A percentile compares a stretch with the other conserved stretches of the same genome.
These are phyloP conservation scores for Drosophila quadrilineata DNA, from an alignment of 1,140 invertebrate genomes.

Conservation along the genomic window DNA sequence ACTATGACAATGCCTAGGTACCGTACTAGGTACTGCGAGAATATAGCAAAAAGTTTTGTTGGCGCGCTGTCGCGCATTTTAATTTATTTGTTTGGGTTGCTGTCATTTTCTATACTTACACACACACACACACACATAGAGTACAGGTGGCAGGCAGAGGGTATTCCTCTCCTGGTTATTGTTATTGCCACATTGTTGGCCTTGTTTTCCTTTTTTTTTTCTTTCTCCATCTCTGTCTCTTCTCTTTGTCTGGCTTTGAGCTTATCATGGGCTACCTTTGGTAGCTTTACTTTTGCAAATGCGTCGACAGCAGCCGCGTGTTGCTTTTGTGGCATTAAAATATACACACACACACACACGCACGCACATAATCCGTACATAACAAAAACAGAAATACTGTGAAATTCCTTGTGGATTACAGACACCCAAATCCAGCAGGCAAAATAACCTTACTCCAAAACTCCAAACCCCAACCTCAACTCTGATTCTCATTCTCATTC, in stretches of 20 bases:
- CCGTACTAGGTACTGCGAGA: too few species aligned
- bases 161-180: conserved; percentile 58
- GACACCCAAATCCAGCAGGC: conserved; percentile 36
- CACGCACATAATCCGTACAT: conserved; percentile 24
- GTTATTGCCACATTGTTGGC: conserved; percentile 42
- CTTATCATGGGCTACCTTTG: conserved; percentile 68
- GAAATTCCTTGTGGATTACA: conserved; percentile 80
- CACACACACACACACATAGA: too few species aligned
- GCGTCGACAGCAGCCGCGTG: conserved; percentile 65
- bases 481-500: background rate
- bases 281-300: conserved; percentile 48
- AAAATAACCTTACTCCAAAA: too few species aligned
- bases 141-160: too few species aligned
- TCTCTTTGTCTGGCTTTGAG: conserved; percentile 22
- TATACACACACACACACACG: conserved; percentile 48
- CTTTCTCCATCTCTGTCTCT: conserved; percentile 27
- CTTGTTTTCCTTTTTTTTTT: too few species aligned
- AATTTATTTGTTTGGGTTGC: conserved; percentile 75
- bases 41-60: conserved; percentile 48
- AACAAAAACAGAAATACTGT: conserved; percentile 59
- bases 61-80: conserved; percentile 77
- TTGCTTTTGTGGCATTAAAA: conserved; percentile 69
- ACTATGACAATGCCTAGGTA: conserved; percentile 2
- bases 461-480: conserved; percentile 11
- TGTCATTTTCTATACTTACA: conserved; percentile 67